Evolutionary conservation across 92 coral and sea anemone genomes (phyloP), one percentile per base, ranked within the genome.

Genomic region (Palythoa caribaeorum): DNA sequence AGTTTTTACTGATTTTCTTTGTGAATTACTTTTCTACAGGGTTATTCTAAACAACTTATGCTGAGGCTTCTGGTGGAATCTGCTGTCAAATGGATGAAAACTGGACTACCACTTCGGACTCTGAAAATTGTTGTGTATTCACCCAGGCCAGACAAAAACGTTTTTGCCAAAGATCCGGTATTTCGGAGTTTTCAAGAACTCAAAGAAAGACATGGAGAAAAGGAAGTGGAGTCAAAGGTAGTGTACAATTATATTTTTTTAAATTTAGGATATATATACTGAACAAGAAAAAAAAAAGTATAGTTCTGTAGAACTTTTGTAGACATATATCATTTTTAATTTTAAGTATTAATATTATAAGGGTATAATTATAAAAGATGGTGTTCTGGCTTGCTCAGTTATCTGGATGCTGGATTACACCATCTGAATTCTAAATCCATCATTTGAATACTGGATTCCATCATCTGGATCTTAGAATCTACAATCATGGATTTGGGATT

Each of bases 71-170:
- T 94, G 60, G 90, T 96, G 57, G 80, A 90, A 66, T 92, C 98
- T 76, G 99, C 99, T 50, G 90, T 96, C 11, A 92, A 94, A 88
- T 96, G 99, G 99, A 96, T 96, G 89, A 94, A 93, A 86, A 90
- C 98, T 50, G 99, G 99, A 8, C 92, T 96, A 59, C 93, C 91
- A 38, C 86, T 96, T 5, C 91, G 94, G 1, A 94, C 91, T 36
- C 91, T 96, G 62, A 96, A 96, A 87, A 92, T 96, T 76, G 99
- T 96, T 17, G 52, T 96, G 72, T 94, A 90, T 84, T 83, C 94
- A 71, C 93, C 94, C 15, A 66, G 88, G 70, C 99, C 98, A 73
- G 77, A 92, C 76, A 90, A 93, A 73, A 74, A 77, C 14, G 94
- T 88, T 72, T 84, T 79, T 50, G 47, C 90, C 13, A 20, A 76